A percentile compares a stretch with the other conserved stretches of the same genome.
phyloP scores from a whole-genome alignment of 2,888 invertebrate genomes.

The Apodemia mormo region DNA sequence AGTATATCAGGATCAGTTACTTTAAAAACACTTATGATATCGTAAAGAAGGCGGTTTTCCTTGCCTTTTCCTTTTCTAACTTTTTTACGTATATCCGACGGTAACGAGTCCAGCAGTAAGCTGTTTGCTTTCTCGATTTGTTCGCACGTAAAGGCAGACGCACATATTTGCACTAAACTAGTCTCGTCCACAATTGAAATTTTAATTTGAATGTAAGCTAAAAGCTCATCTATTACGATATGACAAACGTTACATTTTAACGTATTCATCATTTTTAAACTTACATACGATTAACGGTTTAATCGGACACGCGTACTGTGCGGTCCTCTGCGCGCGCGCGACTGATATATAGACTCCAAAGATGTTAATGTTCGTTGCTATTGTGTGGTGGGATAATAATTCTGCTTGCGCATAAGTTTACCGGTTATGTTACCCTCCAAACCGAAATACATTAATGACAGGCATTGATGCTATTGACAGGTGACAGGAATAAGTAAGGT shows the following conservation, averaged over 20 bases:
- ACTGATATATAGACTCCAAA: too few species aligned
- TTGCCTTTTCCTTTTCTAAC: slow-evolving; percentile 27
- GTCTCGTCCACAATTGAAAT: background rate
- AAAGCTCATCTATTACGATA: background rate
- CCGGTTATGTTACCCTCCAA: too few species aligned
- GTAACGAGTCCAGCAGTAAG: slow-evolving; percentile 23
- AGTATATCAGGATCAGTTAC: background rate
- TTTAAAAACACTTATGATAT: slow-evolving; percentile 6
- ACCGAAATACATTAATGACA: too few species aligned
- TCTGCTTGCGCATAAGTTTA: too few species aligned
- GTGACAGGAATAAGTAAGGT: too few species aligned
- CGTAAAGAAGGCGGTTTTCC: slow-evolving; percentile 12
- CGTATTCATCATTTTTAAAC: background rate
- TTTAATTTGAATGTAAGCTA: background rate
- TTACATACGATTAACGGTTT: too few species aligned
- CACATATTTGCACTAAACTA: background rate
- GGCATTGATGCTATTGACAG: too few species aligned
- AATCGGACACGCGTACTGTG: too few species aligned
- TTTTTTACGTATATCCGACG: slow-evolving; percentile 20
- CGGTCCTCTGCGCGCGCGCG: too few species aligned
- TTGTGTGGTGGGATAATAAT: too few species aligned
- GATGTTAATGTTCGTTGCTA: too few species aligned
- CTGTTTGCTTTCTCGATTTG: background rate
- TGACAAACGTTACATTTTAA: background rate
- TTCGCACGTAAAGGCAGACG: too few species aligned